Base-by-base conservation (phyloP, 2,797 vertebrate genomes). In the Dipus sagitta region DNA sequence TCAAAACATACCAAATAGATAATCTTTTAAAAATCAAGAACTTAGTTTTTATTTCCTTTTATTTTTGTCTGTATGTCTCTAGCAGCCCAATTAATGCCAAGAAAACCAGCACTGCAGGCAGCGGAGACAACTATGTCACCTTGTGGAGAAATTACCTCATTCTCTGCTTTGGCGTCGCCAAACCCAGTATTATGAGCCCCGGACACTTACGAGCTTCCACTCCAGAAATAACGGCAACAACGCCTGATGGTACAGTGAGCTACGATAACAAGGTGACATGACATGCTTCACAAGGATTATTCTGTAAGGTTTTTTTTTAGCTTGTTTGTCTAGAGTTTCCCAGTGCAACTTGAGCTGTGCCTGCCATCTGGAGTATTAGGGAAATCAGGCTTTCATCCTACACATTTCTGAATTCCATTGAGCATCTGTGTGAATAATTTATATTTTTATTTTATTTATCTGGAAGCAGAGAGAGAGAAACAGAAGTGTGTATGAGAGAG, bases 91-190 rank as follows among this genome's bases (percentile, higher is more conserved):
- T 99, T 75, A 99, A 99, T 76, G 99, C 99, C 67, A 99, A 99
- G 98, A 99, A 99, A 98, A 99, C 99, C 34, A 99, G 98, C 97
- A 99, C 99, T 0, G 98, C 99, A 1, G 95, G 99, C 95, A 99
- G 99, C 65, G 98, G 98, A 30, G 99, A 99, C 98, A 99, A 97
- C 97, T 99, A 99, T 94, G 98, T 99, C 91, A 99, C 99, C 42
- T 98, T 99, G 94, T 99, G 99, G 99, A 99, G 99, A 90, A 99
- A 99, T 97, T 99, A 99, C 97, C 98, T 99, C 91, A 99, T 99
- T 97, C 98, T 99, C 90, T 99, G 99, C 96, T 99, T 99, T 68
- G 99, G 99, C n/a, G 99, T 99, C 34, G 99, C 99, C 87, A 99
- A 99, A 93, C 99, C 99, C 30, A 99, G 99, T 97, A 99, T 99